Base-by-base conservation (phyloP, 2,888 invertebrate species). In the Clistopyga incitator region DNA sequence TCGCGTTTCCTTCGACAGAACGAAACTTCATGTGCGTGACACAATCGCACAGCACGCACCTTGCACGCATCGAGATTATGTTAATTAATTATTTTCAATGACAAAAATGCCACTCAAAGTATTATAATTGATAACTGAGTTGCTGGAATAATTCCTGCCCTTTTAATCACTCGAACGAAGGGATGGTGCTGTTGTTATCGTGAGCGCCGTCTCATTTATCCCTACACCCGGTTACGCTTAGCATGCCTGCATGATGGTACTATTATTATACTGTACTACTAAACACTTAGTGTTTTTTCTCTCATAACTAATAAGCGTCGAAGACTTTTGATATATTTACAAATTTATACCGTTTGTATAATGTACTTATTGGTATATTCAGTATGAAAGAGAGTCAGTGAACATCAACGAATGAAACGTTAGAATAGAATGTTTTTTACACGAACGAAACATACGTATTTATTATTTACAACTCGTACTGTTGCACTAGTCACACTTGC, bases 311-410 rank as follows among this genome's bases (percentile, higher is more conserved):
- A 59, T 76, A 85, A 82, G 71, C 76, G 67, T 84, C 79, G 86
- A 78, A 88, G 86, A 88, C 87, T 91, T 92, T 92, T 91, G 90
- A 91, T 90, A 88, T 88, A 91, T 91, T 92, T 92, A 92, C 91
- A 92, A 88, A 86, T 91, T 92, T 91, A 86, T 91, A 92, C 88
- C 85, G 86, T 90, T 91, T 91, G 88, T 92, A 92, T 87, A 86
- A 76, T 45, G 61, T 77, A 80, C 45, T 77, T n/a, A 59, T 79
- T 80, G 72, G 75, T 77, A 76, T 72, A 76, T 47, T 47, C 67
- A 34, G 54, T 38, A 38, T 61, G 70, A 80, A 80, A 38, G 76
- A 23, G 64, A 47, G 77, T 65, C 52, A 38, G 34, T 34, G 18
- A 76, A 76, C 59, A 56, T 59, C 70, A 47, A 75, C 50, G 52